Base-by-base conservation (phyloP, 2,888 invertebrate species). In the Trachelus tabidus region DNA sequence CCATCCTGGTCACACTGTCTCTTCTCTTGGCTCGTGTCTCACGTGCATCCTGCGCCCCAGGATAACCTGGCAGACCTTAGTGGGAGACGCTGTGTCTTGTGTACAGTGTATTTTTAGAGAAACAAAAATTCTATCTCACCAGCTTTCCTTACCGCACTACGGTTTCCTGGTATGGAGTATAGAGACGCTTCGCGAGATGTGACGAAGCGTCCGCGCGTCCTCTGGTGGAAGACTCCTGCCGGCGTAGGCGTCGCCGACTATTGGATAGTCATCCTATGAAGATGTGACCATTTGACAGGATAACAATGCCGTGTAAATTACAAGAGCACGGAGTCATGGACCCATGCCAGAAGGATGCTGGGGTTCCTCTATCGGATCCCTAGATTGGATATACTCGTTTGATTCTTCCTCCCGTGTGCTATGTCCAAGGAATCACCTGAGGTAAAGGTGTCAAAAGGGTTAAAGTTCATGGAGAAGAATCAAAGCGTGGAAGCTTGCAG, bases 271-370 rank as follows among this genome's bases (percentile, higher is more conserved):
- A 83, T 85, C 83, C 80, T 79, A 85, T 84, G 85, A 85, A 88
- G 89, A 89, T 86, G 87, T 89, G 87, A 86, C 82, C 83, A 78
- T 85, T 86, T 88, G 88, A 88, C 87, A 86, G 81, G 82, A 78
- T 81, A 81, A 89, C 87, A 87, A 88, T 87, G 82, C 86, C 82
- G 89, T 88, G 87, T 89, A 88, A 87, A 89, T 89, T 89, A 87
- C 76, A 80, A 77, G 82, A 79, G 77, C 79, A 82, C 73, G 71
- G 80, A 79, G 80, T 77, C 56, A 23, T 56, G 56, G 56, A 56
- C 56, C 56, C 56, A 56, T 23, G 40, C 40, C 40, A 23, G 56
- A 56, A 9, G 56, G 23, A 56, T 23, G 56, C 56, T 56, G 23
- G 56, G 23, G 23, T 23, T 56, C 23, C 23, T 56, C 56, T 56